Evolutionary conservation across 1,140 invertebrate genomes (phyloP).

Genomic region (Drosophila takahashii): DNA sequence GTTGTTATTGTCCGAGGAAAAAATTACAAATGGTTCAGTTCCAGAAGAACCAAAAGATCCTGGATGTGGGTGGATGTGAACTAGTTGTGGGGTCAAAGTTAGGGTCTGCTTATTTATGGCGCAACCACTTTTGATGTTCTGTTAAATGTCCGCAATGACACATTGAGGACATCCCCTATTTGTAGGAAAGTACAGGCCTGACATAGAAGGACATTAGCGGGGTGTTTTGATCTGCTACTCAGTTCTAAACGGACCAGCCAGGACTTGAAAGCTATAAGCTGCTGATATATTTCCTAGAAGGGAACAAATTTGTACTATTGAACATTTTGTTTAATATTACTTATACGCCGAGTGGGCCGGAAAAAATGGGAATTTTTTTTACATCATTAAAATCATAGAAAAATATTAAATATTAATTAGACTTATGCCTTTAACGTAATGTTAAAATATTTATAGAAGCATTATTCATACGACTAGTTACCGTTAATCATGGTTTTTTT

Average conservation of each 20-base stretch:
- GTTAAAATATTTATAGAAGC: too few species aligned
- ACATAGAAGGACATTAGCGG: conserved; percentile 17
- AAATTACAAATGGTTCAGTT: conserved; percentile 74
- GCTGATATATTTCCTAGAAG: neutral
- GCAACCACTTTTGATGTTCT: conserved; percentile 71
- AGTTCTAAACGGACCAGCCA: neutral
- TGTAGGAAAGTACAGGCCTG: conserved; percentile 7
- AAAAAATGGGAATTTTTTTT: too few species aligned
- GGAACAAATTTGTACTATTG: too few species aligned
- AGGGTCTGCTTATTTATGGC: conserved; percentile 67
- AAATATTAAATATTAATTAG: too few species aligned
- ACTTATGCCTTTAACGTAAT: too few species aligned
- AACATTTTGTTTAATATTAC: neutral
- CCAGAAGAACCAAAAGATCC: conserved; percentile 16
- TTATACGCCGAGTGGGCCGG: too few species aligned
- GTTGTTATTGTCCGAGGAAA: conserved; percentile 56
- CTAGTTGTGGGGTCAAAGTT: conserved; percentile 16
- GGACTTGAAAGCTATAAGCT: neutral
- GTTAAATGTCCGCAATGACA: conserved; percentile 75
- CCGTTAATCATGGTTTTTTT: too few species aligned
- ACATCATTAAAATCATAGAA: too few species aligned
- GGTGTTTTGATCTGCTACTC: conserved; percentile 3
- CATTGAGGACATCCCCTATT: conserved; percentile 48
- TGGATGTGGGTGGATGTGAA: neutral
- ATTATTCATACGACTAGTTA: too few species aligned